Evolutionary conservation across 2,113 vertebrate genomes (phyloP), one percentile per base, ranked within the genome.

Genomic region (Sapayoa aenigma): DNA sequence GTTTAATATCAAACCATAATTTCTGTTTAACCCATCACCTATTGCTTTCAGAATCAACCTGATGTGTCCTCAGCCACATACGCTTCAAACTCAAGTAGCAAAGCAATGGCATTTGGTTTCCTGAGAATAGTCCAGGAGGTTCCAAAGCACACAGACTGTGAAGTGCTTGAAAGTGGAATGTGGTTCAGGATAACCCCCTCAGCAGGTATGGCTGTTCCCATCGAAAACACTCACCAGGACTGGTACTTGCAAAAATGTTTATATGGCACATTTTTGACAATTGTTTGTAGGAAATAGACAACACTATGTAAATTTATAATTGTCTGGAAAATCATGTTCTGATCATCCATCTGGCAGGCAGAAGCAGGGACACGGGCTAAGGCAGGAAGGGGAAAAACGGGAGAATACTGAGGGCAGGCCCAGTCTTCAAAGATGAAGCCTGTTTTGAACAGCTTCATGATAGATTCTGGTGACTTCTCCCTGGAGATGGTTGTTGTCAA

Each of bases 111-210:
- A 12, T 87, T 81, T 62, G 7, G 8, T 39, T 86, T 62, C 50
- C 80, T 55, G 46, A 58, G 27, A 39, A 12, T 11, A 73, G 49
- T 10, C 15, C 28, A 4, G 47, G 3, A 1, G 6, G 37, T 78
- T 62, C 17, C 14, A 8, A 39, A 44, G 44, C 33, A 7, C 4
- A 0, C 10, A 9, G 59, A 8, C 22, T 14, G 18, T 18, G 35
- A 18, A 39, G 27, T 2, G 20, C 37, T 66, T 72, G 42, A 39
- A 56, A 60, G 53, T 17, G 23, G 23, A 47, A 33, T 9, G 30
- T 0, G 0, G 58, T 86, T 49, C 58, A 65, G 63, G 44, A 42
- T 14, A 53, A 53, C 6, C 9, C 28, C 31, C 63, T 46, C 4
- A 2, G 59, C 35, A 42, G 59, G 30, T n/a, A 5, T 33, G 60